Evolutionary conservation across 2,888 invertebrate species (phyloP), one percentile per base, ranked within the genome.

Genomic region (Drosophila prolongata): DNA sequence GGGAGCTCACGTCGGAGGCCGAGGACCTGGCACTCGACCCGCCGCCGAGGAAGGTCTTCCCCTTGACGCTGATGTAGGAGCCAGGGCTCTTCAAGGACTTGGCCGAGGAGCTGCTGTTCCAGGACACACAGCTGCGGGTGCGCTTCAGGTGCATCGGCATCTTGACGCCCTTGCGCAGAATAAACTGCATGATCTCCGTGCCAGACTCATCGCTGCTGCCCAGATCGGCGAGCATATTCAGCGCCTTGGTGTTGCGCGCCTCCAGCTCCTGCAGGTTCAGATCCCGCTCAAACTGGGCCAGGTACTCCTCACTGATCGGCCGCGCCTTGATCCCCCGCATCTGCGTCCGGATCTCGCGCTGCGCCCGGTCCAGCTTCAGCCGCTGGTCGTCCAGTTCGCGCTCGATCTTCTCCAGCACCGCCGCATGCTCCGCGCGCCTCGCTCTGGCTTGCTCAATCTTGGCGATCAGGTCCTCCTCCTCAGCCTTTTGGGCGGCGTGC

Each of bases 201-300:
- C 90, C 91, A 50, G 91, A 71, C 10, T 82, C 85, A 19, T 85
- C 75, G 10, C 69, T 83, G 27, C 90, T 89, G 1, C 92, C 90
- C 75, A 95, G 92, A 82, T 94, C 94, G 0, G 93, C 91, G 11
- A 95, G 86, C 50, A 94, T 92, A 78, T 94, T 94, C 3, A 95
- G 86, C 0, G 93, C 93, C 50, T 92, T 91, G 24, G 92, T 92
- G 82, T 95, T 95, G 14, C 93, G 93, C 68, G 94, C 94, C 84
- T 93, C 93, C n/a, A 95, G 79, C 78, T 94, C 94, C 16, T 94
- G 93, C 10, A 94, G 90, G 53, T 93, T 92, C 30, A 95, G 92
- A 72, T 95, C 95, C 80, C 85, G 86, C 37, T 91, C 90, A 60
- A 81, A 91, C 9, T 78, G 43, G 0, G 61, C 61, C 27, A 92